phyloP scores from a whole-genome alignment of 92 coral and sea anemone genomes.

The Actinostola sp. region DNA sequence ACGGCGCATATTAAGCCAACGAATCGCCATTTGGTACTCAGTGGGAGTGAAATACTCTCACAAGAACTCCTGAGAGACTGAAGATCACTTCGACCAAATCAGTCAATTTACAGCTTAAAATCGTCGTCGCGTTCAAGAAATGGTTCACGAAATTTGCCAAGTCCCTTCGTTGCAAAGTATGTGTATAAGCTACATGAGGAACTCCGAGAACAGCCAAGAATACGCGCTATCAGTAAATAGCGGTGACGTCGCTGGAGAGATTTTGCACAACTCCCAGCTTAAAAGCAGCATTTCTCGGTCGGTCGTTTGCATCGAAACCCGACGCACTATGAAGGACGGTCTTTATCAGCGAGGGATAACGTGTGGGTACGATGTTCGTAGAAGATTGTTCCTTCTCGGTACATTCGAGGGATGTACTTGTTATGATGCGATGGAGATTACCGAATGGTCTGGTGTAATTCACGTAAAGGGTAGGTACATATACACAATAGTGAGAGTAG shows the following conservation, averaged over 20 bases:
- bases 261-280: constrained; percentile 8
- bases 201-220: constrained; percentile 38
- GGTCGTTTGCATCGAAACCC: constrained; percentile 39
- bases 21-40: no score
- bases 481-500: no score
- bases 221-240: constrained; percentile 51
- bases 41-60: no score
- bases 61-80: no score
- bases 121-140: no score
- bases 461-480: constrained; percentile 55
- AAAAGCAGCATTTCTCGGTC: neutral
- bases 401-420: constrained; percentile 57
- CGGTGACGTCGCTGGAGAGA: constrained; percentile 45
- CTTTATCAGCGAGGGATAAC: constrained; percentile 54
- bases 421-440: constrained; percentile 41
- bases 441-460: constrained; percentile 49
- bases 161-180: constrained; percentile 48
- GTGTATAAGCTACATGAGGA: constrained; percentile 52
- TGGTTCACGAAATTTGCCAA: constrained; percentile 9
- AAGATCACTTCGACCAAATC: neutral
- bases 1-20: no score
- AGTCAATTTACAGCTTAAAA: neutral
- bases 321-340: constrained; percentile 53
- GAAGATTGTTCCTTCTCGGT: constrained; percentile 48
- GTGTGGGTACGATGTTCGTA: constrained; percentile 53